Percentiles rank a stretch among this genome's conserved stretches.
Conservation (phyloP, 2,888 invertebrate genomes). For the Autographa pulchrina region DNA sequence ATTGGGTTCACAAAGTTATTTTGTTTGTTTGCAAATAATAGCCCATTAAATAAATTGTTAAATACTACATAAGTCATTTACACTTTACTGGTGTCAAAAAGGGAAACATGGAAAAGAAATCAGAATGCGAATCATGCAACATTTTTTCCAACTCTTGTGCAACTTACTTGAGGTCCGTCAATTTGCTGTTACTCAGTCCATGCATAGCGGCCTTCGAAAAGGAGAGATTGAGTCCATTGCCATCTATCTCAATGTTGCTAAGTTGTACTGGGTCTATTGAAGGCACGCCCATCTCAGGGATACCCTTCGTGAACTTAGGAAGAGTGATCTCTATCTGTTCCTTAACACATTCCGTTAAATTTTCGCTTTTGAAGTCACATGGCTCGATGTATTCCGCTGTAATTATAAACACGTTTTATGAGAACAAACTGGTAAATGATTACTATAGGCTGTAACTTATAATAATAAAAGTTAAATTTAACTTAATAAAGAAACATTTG, state of each 20-base stretch:
- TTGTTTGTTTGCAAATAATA: too few relatives aligned
- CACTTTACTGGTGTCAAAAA: too few relatives aligned
- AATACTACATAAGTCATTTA: too few relatives aligned
- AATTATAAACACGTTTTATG: constrained; percentile 55
- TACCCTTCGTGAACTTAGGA: constrained; percentile 78
- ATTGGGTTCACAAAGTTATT: too few relatives aligned
- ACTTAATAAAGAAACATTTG: too few relatives aligned
- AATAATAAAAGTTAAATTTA: too few relatives aligned
- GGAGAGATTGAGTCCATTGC: constrained; percentile 76
- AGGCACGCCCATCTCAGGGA: constrained; percentile 77
- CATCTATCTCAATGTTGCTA: constrained; percentile 78
- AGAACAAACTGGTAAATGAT: too few relatives aligned
- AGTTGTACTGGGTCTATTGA: constrained; percentile 79
- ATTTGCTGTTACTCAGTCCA: constrained; percentile 72
- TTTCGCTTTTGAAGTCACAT: constrained; percentile 68
- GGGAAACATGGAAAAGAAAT: too few relatives aligned
- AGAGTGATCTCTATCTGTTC: constrained; percentile 73
- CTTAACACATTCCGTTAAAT: constrained; percentile 73
- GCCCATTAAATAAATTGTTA: too few relatives aligned
- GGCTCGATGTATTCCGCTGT: constrained; percentile 80
- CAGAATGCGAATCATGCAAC: too few relatives aligned
- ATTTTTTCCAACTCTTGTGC: not conserved
- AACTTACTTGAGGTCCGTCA: constrained; percentile 78
- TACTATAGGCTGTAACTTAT: too few relatives aligned
- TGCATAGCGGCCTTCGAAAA: constrained; percentile 76